Base-by-base conservation (phyloP, 2,888 invertebrate species). In the Dynastes maya region DNA sequence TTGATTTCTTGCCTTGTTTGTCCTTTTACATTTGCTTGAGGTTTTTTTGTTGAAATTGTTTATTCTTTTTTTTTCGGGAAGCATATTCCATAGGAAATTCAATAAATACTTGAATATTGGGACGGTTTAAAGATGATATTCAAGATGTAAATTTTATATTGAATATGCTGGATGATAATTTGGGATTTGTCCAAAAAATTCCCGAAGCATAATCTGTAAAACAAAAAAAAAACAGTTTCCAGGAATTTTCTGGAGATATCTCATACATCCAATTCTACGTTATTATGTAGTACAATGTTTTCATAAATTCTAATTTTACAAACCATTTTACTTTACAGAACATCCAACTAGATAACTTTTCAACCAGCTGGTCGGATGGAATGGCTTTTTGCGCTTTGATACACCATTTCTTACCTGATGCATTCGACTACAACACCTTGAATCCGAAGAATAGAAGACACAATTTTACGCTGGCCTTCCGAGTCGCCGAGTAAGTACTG, bases 381-480 rank as follows among this genome's bases (percentile, higher is more conserved):
- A 92, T 99, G 91, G 99, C 98, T 85, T 99, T 99, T 92, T 99
- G 98, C 91, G 99, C 99, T 86, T 93, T 99, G 86, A 94, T 99
- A 87, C 99, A 99, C 91, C 98, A 98, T 91, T 99, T 98, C 92
- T 94, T 95, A 90, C 98, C 98, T 82, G 95, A 98, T 88, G 95
- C 98, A 85, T 99, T 99, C 91, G 98, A 99, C 92, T 99, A 96
- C 91, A 91, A 93, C 87, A 91, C 93, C 89, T 93, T 99, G 87
- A 93, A 95, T 88, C 94, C 98, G 82, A 95, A 97, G 89, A 93
- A 95, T 89, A 94, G 98, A 88, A 93, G 96, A 88, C 93, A 96
- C 89, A 99, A 99, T 91, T 98, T 99, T 87, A 96, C 97, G 88
- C 93, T 99, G 90, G 99, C 98, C 91, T 99, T 99, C 93, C 95